Evolutionary conservation across 2,113 vertebrate species (phyloP), one percentile per base, ranked within the genome.

Genomic region (Gulo gulo): DNA sequence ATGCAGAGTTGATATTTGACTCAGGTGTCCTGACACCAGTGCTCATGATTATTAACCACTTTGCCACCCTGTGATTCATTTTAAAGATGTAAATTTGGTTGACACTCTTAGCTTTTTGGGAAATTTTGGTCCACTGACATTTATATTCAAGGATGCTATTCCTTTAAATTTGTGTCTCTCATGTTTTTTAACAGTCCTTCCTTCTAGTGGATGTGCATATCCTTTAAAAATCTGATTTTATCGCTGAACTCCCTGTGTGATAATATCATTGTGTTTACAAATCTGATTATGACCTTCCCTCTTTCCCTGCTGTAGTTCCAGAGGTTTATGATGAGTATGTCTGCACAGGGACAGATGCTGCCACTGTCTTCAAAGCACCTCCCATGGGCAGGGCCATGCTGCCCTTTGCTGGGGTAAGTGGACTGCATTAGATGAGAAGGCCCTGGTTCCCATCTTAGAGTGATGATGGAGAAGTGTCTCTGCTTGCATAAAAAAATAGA

Each of bases 141-240:
- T 39, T 29, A 42, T 52, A 59, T 47, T 85, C 69, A 88, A 52
- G 18, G 50, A 76, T 7, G 1, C 3, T 86, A 29, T 82, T 88
- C 34, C 80, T 87, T 79, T 26, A 92, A 79, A 85, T 57, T 50
- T 92, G 1, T 59, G 10, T 61, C 34, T 86, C 23, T 90, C 1
- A 0, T 61, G 29, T 65, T 50, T 82, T 74, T 45, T 93, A 84
- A 76, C 4, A 84, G 31, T 61, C 26, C 6, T 80, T 92, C 16
- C 42, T 95, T 78, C 36, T 45, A 69, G 57, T 21, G 14, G 94
- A 90, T 82, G 50, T 42, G 36, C 36, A 71, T 7, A 57, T 50
- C 20, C 52, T 57, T 91, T 91, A 88, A 85, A 91, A 88, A 34
- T 34, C 21, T 80, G 55, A 36, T 57, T 96, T 63, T 45, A 18